These are phyloP conservation scores for Calephelis virginiensis DNA, from an alignment of 1,140 invertebrate genomes.

Conservation along the genomic window DNA sequence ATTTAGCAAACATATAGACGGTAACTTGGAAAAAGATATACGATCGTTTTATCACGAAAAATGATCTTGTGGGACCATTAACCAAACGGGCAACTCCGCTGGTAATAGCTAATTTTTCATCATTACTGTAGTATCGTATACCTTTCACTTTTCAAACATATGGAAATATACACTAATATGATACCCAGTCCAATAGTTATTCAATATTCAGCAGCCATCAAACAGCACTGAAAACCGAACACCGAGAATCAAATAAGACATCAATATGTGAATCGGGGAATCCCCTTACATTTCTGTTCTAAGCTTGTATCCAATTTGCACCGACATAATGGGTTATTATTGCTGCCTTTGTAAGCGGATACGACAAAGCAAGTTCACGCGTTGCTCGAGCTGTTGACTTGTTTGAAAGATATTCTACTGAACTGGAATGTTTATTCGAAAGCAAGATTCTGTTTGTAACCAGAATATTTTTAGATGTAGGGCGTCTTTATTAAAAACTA, in stretches of 20 bases:
- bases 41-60: too few relatives aligned
- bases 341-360: slow-evolving; percentile 13
- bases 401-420: slow-evolving; percentile 12
- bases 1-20: too few relatives aligned
- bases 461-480: too few relatives aligned
- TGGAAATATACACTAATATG: too few relatives aligned
- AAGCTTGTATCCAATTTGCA: slow-evolving; percentile 12
- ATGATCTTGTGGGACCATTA: too few relatives aligned
- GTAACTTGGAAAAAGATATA: too few relatives aligned
- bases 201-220: slow-evolving; percentile 12
- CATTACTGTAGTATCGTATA: too few relatives aligned
- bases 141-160: too few relatives aligned
- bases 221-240: slow-evolving; percentile 6
- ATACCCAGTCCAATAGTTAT: neutral
- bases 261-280: slow-evolving; percentile 14
- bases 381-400: neutral
- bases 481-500: too few relatives aligned
- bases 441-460: neutral
- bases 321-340: slow-evolving; percentile 13
- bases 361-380: slow-evolving; percentile 15
- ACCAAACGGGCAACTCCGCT: too few relatives aligned
- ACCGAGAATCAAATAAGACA: slow-evolving; percentile 13
- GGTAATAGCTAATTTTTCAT: too few relatives aligned
- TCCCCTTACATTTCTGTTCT: slow-evolving; percentile 9
- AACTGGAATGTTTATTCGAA: neutral